Evolutionary conservation across 2,888 invertebrate genomes (phyloP), one percentile per base, ranked within the genome.

Genomic region (Caenorhabditis becei): DNA sequence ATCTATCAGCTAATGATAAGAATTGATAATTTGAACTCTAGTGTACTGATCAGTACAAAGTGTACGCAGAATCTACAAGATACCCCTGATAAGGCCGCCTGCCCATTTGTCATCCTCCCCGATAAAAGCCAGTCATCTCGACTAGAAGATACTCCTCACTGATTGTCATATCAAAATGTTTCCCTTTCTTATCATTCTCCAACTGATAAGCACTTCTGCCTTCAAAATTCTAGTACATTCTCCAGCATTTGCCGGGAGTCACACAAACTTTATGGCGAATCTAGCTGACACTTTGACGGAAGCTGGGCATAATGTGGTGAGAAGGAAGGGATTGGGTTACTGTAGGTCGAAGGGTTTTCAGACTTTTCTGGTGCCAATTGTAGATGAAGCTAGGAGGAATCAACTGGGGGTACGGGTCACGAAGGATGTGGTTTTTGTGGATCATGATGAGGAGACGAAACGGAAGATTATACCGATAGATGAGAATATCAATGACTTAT

Each of bases 201-300:
- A n/a, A 32, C 32, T 32, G 32, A 32, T 32, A 32, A 32, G 32
- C 4, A 32, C 4, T 32, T 14, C 11, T 41, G 41, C 11, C 14
- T 41, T 41, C 41, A 41, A 41, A 2, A 14, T 83, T 20, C 74
- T 80, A 14, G 72, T 80, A 35, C 72, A 83, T 28, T 69, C 67
- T 26, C 72, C 80, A 1, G 71, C 44, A 4, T 80, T 67, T 44
- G 77, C 74, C 2, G 71, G 67, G 24, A 80, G 80, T 62, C 80
- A 83, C 65, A 70, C 72, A 14, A 83, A 83, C 61, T 83, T 80
- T 54, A 58, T 83, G 63, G 83, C 80, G 7, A 79, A 72, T 26
- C 54, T 83, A 11, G 69, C 80, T 0, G 80, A 78, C 53, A 74
- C 77, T 3, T 58, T 83, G 14, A 62, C 66, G 7, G 62, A 58